Base-by-base conservation (phyloP, 2,113 vertebrate genomes). In the Vanacampus margaritifer region DNA sequence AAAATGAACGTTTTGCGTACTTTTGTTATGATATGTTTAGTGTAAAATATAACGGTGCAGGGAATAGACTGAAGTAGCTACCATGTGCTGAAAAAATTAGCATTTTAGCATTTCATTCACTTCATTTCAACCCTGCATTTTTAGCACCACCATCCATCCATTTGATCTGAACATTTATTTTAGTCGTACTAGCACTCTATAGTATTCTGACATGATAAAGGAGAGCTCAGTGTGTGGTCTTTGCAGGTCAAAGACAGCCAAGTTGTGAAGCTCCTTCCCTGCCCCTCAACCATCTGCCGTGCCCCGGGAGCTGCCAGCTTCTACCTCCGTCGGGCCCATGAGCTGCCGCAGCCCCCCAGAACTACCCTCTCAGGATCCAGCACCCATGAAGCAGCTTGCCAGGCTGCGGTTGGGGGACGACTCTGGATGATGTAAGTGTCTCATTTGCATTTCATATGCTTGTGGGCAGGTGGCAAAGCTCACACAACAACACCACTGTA, bases 221-320 rank as follows among this genome's bases (percentile, higher is more conserved):
- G 26, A 65, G 64, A 63, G 64, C 54, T 66, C 65, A 50, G 36
- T 58, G 39, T 26, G 35, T 36, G 39, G 51, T 73, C 68, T 73
- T 73, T 9, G 48, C 74, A 85, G 87, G 86, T 90, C 83, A 89
- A 81, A 88, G 69, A 74, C 72, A 79, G 74, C 81, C 68, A 84
- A 76, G 73, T 79, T 75, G 86, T 77, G 82, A 85, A 79, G 80
- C 74, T 74, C 71, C 74, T 69, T 81, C 76, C 76, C 68, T 78
- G 80, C 77, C 79, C 82, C 79, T 76, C 67, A 69, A 72, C 89
- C 88, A 91, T 91, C 90, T 90, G 88, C 80, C 79, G 46, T 88
- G 81, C 81, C 84, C 85, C 87, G 73, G 83, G 80, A 87, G 86
- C 86, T 86, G 85, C 84, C 82, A 87, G 82, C 73, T 82, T 80